Conservation (phyloP, 1,140 invertebrate genomes). For the Lepidurus packardi region DNA sequence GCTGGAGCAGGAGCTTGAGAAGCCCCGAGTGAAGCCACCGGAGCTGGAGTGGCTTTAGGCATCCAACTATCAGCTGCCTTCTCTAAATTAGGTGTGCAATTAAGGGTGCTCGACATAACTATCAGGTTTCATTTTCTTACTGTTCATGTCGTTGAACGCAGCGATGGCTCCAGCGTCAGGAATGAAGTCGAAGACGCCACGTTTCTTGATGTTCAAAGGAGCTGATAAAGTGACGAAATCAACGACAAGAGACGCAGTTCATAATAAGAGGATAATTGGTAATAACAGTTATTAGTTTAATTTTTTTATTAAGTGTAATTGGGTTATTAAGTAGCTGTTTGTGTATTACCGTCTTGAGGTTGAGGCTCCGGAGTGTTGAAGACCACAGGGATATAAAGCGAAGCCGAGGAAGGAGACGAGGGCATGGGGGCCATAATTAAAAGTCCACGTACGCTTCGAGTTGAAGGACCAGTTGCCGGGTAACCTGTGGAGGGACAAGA, state of each 20-base stretch:
- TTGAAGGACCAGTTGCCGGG: background rate
- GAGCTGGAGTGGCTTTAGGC: background rate
- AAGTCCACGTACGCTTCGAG: background rate
- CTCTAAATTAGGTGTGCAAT: background rate
- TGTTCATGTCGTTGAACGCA: background rate
- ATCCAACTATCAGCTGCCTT: background rate
- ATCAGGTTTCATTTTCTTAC: background rate
- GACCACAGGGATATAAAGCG: background rate
- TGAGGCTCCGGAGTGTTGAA: background rate
- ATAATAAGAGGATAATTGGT: no score
- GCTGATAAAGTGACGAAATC: background rate
- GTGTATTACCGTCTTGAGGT: background rate
- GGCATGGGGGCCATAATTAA: background rate
- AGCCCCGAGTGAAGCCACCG: background rate
- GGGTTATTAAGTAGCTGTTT: background rate
- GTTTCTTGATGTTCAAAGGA: background rate
- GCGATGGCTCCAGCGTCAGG: background rate
- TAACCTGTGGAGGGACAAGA: background rate
- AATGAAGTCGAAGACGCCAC: background rate
- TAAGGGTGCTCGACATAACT: background rate
- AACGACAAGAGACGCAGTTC: background rate
- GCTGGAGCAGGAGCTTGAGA: background rate
- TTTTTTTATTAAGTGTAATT: no score
- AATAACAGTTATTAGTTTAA: no score
- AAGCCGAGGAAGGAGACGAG: background rate